Base-by-base conservation (phyloP, 2,888 invertebrate genomes). In the Metacarcinus magister region DNA sequence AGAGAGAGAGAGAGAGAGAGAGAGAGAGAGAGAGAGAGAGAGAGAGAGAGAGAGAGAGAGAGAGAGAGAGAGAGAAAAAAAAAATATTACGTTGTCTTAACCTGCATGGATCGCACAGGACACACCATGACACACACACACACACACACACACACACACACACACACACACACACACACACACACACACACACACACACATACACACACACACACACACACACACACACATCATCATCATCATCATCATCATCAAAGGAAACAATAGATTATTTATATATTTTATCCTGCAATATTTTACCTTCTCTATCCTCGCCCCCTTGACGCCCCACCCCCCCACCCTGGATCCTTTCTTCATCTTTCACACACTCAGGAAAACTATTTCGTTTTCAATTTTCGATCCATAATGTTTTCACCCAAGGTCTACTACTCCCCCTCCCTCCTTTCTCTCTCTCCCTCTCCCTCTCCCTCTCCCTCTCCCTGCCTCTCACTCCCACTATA, bases 11-110 rank as follows among this genome's bases (percentile, higher is more conserved):
- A 98, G 98, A 95, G 97, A 97, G 93, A 98, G 98, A 97, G 97
- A 98, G 96, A 97, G 98, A 46, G 44, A 94, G 10, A 3, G 98
- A 82, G 98, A 98, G 46, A 97, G 98, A 93, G 98, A 98, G 98
- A 98, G 98, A 90, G 82, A 48, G 54, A 43, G 96, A 94, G 92
- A 96, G 91, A 2, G 96, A 96, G 94, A 43, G 90, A 54, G 75
- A 96, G 10, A 96, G 92, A 44, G 91, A 67, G 32, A 90, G 82
- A 54, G 89, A 43, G 19, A 92, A 95, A 39, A 94, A 96, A 87
- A 10, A 13, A 5, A 10, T 87, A 13, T 87, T 87, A 39, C 10
- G 13, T 48, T 5, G 13, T 48, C 7, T 48, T 13, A 48, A 13
- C 48, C 7, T 48, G 5, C 48, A 48, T 8, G 48, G 48, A 5